Base-by-base conservation (phyloP, 2,888 invertebrate genomes). In the Apotomis turbidana region DNA sequence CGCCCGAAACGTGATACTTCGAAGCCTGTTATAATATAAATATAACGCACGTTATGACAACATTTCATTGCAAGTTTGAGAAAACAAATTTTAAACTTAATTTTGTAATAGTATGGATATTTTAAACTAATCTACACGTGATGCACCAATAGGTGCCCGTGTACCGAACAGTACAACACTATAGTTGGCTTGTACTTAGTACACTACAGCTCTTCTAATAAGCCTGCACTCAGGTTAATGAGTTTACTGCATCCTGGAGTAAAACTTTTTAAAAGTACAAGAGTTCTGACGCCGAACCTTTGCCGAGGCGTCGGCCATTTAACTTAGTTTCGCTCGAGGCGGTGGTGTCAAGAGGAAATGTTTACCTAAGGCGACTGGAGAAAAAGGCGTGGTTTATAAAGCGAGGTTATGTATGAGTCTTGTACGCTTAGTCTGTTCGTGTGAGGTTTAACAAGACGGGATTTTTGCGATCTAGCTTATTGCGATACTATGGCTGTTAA, bases 151-250 rank as follows among this genome's bases (percentile, higher is more conserved):
- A 15, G 27, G 1, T 51, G 46, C 27, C 8, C 57, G 3, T 57
- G 15, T 64, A 54, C 58, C 2, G 41, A 4, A 49, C 27, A 8
- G 41, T 41, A 49, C 27, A 8, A 49, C 9, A 9, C 3, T 10
- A 52, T 5, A 44, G 61, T 13, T 57, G 49, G 46, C 44, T 54
- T 64, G 49, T 57, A 66, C 64, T 52, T 51, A 74, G 72, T 80
- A 79, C 74, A 69, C 70, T 74, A 80, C 82, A 82, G 83, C 82
- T 83, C 80, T 83, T 79, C 85, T 90, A 87, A 90, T 90, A 89
- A 91, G 87, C 85, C 80, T 84, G 85, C 87, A 89, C 90, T 89
- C 87, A 81, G 82, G 85, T 86, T 90, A 91, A 92, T 90, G 89
- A 91, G 90, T 90, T 90, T 87, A 88, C 87, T 87, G 87, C 90